These are phyloP conservation scores for Eucera pruinosa DNA, from an alignment of 2,888 invertebrate species.

Conservation along the genomic window DNA sequence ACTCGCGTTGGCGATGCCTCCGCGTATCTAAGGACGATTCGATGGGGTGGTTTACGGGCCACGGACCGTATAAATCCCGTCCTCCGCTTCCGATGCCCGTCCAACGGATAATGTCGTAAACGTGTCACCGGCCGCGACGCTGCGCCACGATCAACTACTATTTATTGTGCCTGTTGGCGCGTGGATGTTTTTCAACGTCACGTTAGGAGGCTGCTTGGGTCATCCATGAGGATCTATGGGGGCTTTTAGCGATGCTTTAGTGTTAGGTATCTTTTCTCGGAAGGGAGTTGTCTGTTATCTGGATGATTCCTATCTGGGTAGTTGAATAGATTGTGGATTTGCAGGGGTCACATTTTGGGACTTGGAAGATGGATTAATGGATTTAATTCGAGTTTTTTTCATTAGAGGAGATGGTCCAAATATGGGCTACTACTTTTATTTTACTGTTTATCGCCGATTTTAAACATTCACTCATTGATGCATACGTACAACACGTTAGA, in stretches of 20 bases:
- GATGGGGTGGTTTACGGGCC: constrained; percentile 53
- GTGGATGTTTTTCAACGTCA: constrained; percentile 3
- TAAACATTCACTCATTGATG: no score
- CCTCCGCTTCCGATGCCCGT: constrained; percentile 20
- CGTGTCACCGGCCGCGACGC: constrained; percentile 36
- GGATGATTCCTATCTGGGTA: not conserved
- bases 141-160: constrained; percentile 27
- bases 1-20: not conserved
- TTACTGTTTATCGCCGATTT: no score
- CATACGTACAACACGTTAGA: no score
- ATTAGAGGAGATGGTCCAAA: no score
- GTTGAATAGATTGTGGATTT: not conserved
- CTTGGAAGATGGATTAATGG: not conserved
- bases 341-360: not conserved
- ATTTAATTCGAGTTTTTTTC: not conserved
- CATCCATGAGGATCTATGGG: not conserved
- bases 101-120: constrained; percentile 42
- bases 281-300: not conserved
- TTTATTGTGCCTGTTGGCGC: constrained; percentile 25
- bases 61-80: constrained; percentile 56
- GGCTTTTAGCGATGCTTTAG: not conserved
- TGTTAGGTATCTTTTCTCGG: not conserved
- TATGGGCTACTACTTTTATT: no score
- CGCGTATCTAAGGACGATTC: constrained; percentile 42
- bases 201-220: not conserved